Percentiles rank a stretch among this genome's conserved stretches.
These are phyloP conservation scores for Spermophilus dauricus DNA, from an alignment of 2,113 vertebrate genomes.

Conservation along the genomic window DNA sequence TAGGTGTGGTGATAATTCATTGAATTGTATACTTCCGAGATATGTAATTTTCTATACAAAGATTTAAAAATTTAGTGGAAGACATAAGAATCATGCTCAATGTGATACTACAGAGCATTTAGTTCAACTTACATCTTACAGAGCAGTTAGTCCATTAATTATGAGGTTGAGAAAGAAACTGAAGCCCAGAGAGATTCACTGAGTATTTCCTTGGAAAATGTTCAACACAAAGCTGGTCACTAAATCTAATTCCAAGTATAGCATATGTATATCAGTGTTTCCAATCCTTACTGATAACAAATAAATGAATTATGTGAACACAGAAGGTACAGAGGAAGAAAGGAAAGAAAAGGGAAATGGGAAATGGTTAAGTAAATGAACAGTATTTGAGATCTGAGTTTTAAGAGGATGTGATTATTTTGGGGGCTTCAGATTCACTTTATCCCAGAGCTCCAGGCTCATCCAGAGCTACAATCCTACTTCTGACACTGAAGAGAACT, in stretches of 20 bases:
- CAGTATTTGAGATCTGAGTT: not conserved
- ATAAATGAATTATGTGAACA: not conserved
- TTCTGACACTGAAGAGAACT: not conserved
- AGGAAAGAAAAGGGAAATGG: not conserved
- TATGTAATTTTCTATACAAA: not conserved
- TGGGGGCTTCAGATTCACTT: not conserved
- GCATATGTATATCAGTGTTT: not conserved
- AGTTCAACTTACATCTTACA: not conserved
- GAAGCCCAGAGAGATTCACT: not conserved
- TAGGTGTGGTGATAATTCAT: not conserved
- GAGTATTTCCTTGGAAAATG: not conserved
- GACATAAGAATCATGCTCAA: not conserved
- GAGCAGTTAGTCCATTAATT: not conserved
- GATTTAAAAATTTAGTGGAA: not conserved
- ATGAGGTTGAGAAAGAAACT: not conserved
- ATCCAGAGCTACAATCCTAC: conserved; percentile 34
- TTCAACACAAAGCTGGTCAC: not conserved
- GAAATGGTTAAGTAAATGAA: not conserved
- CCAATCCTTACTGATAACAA: not conserved
- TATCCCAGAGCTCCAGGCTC: not conserved
- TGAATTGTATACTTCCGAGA: not conserved
- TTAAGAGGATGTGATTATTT: not conserved
- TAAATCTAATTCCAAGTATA: not conserved
- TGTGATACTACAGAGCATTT: not conserved
- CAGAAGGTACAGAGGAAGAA: not conserved